Evolutionary conservation across 2,888 invertebrate species (phyloP).

Genomic region (Cepaea hortensis): DNA sequence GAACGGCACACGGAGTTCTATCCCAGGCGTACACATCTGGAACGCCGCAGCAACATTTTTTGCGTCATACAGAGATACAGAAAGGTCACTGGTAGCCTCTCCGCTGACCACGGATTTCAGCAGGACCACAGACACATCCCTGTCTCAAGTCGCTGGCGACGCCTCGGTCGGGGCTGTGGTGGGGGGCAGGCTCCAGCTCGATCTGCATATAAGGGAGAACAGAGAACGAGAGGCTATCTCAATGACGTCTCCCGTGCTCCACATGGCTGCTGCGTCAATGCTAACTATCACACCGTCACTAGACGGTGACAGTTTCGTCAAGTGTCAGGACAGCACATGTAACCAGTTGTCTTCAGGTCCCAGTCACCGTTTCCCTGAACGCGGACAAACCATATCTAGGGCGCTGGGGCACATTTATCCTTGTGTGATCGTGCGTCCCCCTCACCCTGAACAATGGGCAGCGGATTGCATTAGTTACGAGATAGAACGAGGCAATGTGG

Average conservation of each 20-base stretch:
- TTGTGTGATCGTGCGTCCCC: conserved; percentile 29
- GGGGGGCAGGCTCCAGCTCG: conserved; percentile 47
- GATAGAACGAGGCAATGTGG: neutral
- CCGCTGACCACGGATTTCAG: conserved; percentile 53
- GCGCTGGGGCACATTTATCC: conserved; percentile 45
- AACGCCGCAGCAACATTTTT: conserved; percentile 62
- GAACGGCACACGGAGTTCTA: conserved; percentile 24
- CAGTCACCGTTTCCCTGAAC: neutral
- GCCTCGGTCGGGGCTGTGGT: conserved; percentile 50
- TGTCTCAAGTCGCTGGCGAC: conserved; percentile 48
- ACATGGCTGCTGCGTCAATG: neutral
- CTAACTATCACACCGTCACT: conserved; percentile 45
- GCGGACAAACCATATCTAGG: neutral
- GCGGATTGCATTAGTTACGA: neutral
- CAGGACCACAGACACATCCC: conserved; percentile 51
- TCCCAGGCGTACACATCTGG: conserved; percentile 26
- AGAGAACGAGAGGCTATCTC: conserved; percentile 19
- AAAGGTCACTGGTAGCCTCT: conserved; percentile 48
- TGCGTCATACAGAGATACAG: conserved; percentile 59
- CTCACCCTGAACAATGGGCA: neutral
- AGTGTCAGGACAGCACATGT: conserved; percentile 17
- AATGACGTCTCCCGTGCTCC: neutral
- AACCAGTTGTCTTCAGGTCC: conserved; percentile 5
- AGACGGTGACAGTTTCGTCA: conserved; percentile 39
- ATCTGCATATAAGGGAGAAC: conserved; percentile 39